Evolutionary conservation across 2,888 invertebrate genomes (phyloP).

Genomic region (Gerris lacustris): DNA sequence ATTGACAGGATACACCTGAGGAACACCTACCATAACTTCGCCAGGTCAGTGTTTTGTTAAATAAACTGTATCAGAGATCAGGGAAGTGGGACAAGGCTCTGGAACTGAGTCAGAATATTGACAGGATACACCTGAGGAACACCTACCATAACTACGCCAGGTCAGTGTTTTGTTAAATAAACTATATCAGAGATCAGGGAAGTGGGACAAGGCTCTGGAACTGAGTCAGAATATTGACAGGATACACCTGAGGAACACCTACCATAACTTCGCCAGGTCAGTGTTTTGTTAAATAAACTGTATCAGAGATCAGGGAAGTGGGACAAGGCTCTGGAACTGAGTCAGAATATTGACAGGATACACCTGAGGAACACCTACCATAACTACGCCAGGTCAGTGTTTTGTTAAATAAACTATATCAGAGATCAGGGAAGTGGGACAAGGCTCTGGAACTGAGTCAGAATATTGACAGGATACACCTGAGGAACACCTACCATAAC

Average conservation of each 20-base stretch:
- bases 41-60: conserved; percentile 49
- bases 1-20: conserved; percentile 69
- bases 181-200: conserved; percentile 58
- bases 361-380: conserved; percentile 68
- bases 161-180: conserved; percentile 54
- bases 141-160: conserved; percentile 52
- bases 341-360: conserved; percentile 64
- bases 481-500: conserved; percentile 60
- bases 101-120: conserved; percentile 56
- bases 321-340: conserved; percentile 59
- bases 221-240: conserved; percentile 63
- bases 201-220: conserved; percentile 61
- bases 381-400: conserved; percentile 35
- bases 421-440: conserved; percentile 57
- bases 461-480: conserved; percentile 63
- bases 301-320: conserved; percentile 60
- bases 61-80: conserved; percentile 62
- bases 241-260: conserved; percentile 67
- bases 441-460: conserved; percentile 62
- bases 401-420: conserved; percentile 71
- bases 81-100: conserved; percentile 65
- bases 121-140: conserved; percentile 67
- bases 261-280: conserved; percentile 44
- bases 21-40: conserved; percentile 54
- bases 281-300: conserved; percentile 61